phyloP scores from a whole-genome alignment of 2,113 vertebrate genomes.

The Poicephalus meyeri region DNA sequence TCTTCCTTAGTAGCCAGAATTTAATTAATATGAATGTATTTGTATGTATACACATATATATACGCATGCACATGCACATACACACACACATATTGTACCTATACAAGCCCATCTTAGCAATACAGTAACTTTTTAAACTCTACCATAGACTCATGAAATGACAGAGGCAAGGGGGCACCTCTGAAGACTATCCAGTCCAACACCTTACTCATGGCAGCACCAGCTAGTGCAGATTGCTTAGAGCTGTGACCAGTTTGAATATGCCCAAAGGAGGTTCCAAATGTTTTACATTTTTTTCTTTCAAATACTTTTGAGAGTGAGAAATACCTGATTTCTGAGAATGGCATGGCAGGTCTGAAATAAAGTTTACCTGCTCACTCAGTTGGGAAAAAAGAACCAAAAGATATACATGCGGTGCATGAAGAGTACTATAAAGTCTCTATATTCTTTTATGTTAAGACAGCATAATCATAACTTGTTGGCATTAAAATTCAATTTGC shows the following conservation, averaged over 20 bases:
- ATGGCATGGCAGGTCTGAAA: background rate
- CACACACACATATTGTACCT: background rate
- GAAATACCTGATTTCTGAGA: background rate
- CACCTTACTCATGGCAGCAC: background rate
- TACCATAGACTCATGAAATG: background rate
- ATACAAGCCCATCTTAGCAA: background rate
- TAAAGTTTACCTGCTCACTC: background rate
- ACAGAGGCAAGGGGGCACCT: background rate
- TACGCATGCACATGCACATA: rapidly evolving
- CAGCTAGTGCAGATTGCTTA: background rate
- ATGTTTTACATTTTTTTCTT: background rate
- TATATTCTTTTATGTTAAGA: background rate
- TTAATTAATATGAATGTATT: background rate
- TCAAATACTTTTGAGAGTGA: background rate
- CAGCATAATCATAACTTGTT: background rate
- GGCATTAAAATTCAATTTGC: slow-evolving; percentile 13
- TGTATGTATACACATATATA: background rate
- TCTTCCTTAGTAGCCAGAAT: background rate
- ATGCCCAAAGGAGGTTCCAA: background rate
- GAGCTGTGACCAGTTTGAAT: background rate
- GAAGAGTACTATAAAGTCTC: background rate
- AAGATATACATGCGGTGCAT: background rate
- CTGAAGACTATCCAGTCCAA: background rate
- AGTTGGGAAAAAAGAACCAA: background rate
- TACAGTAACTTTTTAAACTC: background rate